Conservation (phyloP, 2,113 vertebrate species). For the Mystacornis crossleyi region DNA sequence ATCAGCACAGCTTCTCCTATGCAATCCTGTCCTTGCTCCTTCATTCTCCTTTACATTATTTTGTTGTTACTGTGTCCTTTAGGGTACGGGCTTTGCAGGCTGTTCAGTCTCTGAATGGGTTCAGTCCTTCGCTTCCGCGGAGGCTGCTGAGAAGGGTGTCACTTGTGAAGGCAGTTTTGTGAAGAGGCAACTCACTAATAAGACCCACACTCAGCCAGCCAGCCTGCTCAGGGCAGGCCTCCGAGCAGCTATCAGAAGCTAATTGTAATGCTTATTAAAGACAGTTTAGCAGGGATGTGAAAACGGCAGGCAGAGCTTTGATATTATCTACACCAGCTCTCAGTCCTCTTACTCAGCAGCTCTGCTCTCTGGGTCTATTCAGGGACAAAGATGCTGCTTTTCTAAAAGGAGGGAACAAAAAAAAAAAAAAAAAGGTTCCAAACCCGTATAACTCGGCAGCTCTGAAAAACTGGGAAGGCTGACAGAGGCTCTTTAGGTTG, state of each 20-base stretch:
- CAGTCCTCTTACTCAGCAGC: constrained; percentile 26
- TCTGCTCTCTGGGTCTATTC: constrained; percentile 28
- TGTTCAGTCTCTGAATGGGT: constrained; percentile 27
- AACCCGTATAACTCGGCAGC: neutral
- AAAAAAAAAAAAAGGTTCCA: neutral
- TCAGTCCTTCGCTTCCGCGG: neutral
- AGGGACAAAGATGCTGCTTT: constrained; percentile 17
- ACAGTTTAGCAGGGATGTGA: constrained; percentile 51
- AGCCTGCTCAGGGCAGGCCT: neutral
- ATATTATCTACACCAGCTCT: constrained; percentile 47
- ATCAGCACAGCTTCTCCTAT: neutral
- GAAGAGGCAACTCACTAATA: constrained; percentile 36
- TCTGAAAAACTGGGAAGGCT: neutral
- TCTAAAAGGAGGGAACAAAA: neutral
- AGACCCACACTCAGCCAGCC: constrained; percentile 11
- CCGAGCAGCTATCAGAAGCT: constrained; percentile 38
- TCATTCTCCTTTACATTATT: neutral
- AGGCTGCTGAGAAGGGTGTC: constrained; percentile 18
- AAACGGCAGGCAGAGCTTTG: constrained; percentile 51
- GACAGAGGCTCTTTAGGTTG: neutral
- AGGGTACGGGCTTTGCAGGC: neutral
- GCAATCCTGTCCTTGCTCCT: neutral
- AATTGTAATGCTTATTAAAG: constrained; percentile 68
- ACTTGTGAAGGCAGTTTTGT: constrained; percentile 47
- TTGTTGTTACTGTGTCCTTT: constrained; percentile 41